phyloP scores from a whole-genome alignment of 1,140 invertebrate genomes.

The Geopemphigus sp. region DNA sequence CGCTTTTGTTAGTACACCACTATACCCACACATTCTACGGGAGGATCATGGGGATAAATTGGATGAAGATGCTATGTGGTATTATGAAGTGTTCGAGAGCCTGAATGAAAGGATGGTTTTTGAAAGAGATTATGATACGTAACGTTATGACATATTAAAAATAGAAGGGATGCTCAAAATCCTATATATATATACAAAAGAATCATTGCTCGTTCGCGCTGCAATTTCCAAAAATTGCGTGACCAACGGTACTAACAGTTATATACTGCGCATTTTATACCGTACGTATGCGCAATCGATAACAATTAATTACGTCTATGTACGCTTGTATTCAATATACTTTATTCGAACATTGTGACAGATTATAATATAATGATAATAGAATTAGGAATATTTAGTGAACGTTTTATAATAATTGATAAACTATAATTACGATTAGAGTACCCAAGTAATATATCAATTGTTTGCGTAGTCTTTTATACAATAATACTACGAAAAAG shows the following conservation, averaged over 20 bases:
- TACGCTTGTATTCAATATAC: too few species aligned
- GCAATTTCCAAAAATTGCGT: constrained; percentile 20
- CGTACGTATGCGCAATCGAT: too few species aligned
- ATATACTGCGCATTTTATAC: too few species aligned
- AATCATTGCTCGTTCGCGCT: not conserved
- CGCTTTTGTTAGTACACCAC: not conserved
- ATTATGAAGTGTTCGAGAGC: constrained; percentile 5
- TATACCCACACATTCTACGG: not conserved
- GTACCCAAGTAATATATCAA: too few species aligned
- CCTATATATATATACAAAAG: not conserved
- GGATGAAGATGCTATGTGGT: not conserved
- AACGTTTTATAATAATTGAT: too few species aligned
- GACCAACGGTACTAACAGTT: constrained; percentile 26
- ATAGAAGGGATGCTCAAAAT: not conserved
- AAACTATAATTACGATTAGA: too few species aligned
- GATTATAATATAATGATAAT: too few species aligned
- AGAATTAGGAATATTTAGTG: too few species aligned
- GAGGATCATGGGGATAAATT: not conserved
- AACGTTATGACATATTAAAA: constrained; percentile 10
- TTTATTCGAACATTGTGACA: too few species aligned
- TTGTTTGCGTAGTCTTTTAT: too few species aligned
- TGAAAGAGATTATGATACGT: constrained; percentile 3
- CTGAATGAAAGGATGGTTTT: constrained; percentile 9
- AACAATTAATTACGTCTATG: too few species aligned
- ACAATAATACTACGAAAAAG: too few species aligned